Base-by-base conservation (phyloP, 2,797 vertebrate genomes). In the Vireo griseus region DNA sequence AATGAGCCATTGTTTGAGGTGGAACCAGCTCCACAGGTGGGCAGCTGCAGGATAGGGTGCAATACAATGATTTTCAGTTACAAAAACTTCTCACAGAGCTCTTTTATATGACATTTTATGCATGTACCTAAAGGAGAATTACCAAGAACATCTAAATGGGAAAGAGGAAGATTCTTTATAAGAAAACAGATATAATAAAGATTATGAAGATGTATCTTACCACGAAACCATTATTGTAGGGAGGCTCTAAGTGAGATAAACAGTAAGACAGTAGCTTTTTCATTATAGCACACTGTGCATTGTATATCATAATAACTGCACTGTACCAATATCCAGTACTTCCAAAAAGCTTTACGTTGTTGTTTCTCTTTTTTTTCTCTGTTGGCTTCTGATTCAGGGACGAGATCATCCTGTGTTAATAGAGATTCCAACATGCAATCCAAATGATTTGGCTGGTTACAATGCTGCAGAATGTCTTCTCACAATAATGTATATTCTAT, bases 161-260 rank as follows among this genome's bases (percentile, higher is more conserved):
- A 26, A 59, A 67, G 52, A 79, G 25, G 37, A 68, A 72, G 55
- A 51, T 37, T 84, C 10, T 76, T 69, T 71, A 40, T 62, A 59
- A 28, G 50, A 75, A 47, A 76, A 57, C 13, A 54, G 42, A 33
- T 74, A 54, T 33, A 91, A 80, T 71, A 79, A 88, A 93, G 52
- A 63, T 79, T 74, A 76, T 55, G 63, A 86, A 92, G 57, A 73
- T 77, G 67, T 28, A 69, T 76, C 85, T 90, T 86, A 50, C 52
- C 21, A 39, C 78, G 74, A 63, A 89, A 35, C 52, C 63, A 55
- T 92, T 82, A 76, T 50, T 87, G 72, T 31, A 62, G 61, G 21
- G 47, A 54, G 7, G 25, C 25, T 74, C 20, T 82, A 71, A 91
- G 67, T 28, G 69, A 94, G 51, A 86, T 45, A 82, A 82, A 91